Evolutionary conservation across 2,113 vertebrate species (phyloP).

Genomic region (Scopus umbretta): DNA sequence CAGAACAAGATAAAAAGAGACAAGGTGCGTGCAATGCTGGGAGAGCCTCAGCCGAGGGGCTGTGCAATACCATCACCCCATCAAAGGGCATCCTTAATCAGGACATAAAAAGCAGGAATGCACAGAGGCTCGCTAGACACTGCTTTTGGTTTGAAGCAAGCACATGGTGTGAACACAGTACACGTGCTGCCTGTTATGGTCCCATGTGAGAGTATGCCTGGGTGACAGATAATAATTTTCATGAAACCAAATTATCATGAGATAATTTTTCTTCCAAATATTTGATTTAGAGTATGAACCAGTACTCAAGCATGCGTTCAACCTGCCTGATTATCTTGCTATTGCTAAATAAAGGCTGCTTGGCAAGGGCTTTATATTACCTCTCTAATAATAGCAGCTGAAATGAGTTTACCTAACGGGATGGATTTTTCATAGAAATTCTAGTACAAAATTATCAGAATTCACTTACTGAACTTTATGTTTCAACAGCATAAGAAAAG

Average conservation of each 20-base stretch:
- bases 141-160: not conserved
- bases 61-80: not conserved
- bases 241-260: not conserved
- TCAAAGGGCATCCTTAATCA: not conserved
- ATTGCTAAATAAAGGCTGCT: conserved; percentile 55
- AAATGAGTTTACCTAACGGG: conserved; percentile 61
- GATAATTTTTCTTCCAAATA: not conserved
- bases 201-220: not conserved
- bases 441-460: conserved; percentile 58
- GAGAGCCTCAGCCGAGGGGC: not conserved
- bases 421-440: conserved; percentile 47
- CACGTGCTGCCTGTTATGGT: not conserved
- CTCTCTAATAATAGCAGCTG: conserved; percentile 62
- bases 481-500: conserved; percentile 51
- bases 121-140: rapidly evolving
- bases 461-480: conserved; percentile 51
- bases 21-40: not conserved
- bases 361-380: conserved; percentile 51
- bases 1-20: not conserved
- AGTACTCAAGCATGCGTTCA: conserved; percentile 8
- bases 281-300: not conserved
- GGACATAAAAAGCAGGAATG: not conserved
- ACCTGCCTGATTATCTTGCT: conserved; percentile 24
- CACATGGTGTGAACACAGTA: rapidly evolving
- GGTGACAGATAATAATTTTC: not conserved